Evolutionary conservation across 2,888 invertebrate species (phyloP), one percentile per base, ranked within the genome.

Genomic region (Zhuqinia jingwanae): DNA sequence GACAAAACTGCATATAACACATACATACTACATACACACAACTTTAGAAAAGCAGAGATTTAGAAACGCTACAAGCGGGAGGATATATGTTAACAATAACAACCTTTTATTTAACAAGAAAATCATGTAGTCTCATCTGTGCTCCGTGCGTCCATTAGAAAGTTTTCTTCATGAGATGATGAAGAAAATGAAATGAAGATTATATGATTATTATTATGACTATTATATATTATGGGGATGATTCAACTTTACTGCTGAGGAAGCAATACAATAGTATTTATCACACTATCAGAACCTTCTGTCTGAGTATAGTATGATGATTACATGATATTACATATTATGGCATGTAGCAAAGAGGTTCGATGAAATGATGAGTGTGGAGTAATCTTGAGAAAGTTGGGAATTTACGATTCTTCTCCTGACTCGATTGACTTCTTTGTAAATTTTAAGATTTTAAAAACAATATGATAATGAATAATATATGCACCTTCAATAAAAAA

Each of bases 331-430:
- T 63, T 47, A 60, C 13, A 36, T 17, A 42, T n/a, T n/a, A n/a
- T n/a, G n/a, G n/a, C 42, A 20, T 13, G 36, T 17, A n/a, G n/a
- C n/a, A 17, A 22, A 47, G n/a, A 70, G 47, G 47, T 20, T 70
- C 47, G 25, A 70, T 47, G 45, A 45, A n/a, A 63, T 70, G 70
- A 80, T 65, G 56, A 56, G 78, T 17, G 56, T 17, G 17, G 30
- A 53, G 42, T 60, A 36, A 50, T 76, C 75, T 81, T 70, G 56
- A 50, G 82, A 82, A 82, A 82, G 82, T 82, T 25, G 50, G 63
- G 75, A 53, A 82, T 82, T 81, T 75, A 75, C 70, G 47, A 68
- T n/a, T 60, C n/a, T n/a, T n/a, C n/a, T n/a, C n/a, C n/a, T 82
- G 63, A 82, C 63, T 82, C 75, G 47, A 76, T 56, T 73, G 81